phyloP scores from a whole-genome alignment of 2,797 vertebrate genomes.

The Australoheros facetus region DNA sequence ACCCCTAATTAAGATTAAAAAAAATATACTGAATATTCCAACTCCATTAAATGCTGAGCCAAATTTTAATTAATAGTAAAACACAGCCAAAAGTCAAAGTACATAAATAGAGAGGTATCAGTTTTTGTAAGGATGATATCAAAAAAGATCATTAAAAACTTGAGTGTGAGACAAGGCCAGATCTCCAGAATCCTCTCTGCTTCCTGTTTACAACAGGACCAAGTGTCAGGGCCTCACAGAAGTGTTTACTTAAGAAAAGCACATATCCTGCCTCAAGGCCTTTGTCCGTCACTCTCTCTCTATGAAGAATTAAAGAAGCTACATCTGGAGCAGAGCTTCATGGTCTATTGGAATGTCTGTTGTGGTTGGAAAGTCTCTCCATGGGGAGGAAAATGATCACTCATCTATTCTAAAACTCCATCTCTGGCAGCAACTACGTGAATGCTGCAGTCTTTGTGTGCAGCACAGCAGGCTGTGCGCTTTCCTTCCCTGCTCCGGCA shows the following conservation, averaged over 20 bases:
- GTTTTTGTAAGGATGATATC: not conserved
- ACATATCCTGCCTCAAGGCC: constrained; percentile 21
- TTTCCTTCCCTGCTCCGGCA: not conserved
- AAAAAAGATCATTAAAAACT: constrained; percentile 17
- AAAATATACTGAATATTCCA: not conserved
- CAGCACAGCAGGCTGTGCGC: constrained; percentile 7
- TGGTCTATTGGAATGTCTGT: constrained; percentile 57
- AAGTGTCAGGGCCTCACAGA: constrained; percentile 17
- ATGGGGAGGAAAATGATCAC: constrained; percentile 44
- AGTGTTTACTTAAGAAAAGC: constrained; percentile 49
- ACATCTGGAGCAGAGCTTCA: constrained; percentile 54
- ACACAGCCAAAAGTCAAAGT: not conserved
- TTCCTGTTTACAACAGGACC: constrained; percentile 73
- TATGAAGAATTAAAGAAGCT: constrained; percentile 43
- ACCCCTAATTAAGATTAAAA: not conserved
- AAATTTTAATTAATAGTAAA: not conserved
- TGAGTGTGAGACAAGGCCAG: not conserved
- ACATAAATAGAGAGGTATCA: not conserved
- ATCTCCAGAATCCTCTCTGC: constrained; percentile 43
- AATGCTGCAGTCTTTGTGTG: constrained; percentile 20
- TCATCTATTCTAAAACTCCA: constrained; percentile 17
- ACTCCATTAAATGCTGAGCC: not conserved
- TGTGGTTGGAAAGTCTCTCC: constrained; percentile 58
- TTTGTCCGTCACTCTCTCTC: constrained; percentile 16
- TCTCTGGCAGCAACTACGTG: constrained; percentile 20